Evolutionary conservation across 2,797 vertebrate genomes (phyloP).

Genomic region (Onychomys torridus): DNA sequence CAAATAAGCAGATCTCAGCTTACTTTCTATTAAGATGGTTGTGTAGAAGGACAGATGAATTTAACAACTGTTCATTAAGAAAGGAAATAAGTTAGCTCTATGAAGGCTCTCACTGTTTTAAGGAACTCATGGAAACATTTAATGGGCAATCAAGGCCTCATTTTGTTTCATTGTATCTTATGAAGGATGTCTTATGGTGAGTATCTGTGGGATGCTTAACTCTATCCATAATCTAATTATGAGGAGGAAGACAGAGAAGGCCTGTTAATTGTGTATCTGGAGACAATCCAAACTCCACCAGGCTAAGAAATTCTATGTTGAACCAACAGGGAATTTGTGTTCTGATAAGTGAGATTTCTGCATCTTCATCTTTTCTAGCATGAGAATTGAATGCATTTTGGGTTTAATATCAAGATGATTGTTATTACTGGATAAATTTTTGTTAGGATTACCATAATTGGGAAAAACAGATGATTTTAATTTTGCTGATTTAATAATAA

Average conservation of each 20-base stretch:
- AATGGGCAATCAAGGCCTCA: background rate
- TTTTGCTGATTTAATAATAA: background rate
- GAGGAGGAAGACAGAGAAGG: constrained; percentile 6
- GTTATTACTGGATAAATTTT: background rate
- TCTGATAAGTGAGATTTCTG: constrained; percentile 52
- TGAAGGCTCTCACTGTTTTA: background rate
- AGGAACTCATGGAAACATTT: background rate
- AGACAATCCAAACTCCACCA: constrained; percentile 41
- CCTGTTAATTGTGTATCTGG: constrained; percentile 50
- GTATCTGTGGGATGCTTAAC: background rate
- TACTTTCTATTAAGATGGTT: constrained; percentile 9
- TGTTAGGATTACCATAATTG: constrained; percentile 40
- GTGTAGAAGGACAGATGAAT: background rate
- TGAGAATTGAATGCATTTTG: background rate
- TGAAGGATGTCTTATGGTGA: background rate
- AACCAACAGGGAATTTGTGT: background rate
- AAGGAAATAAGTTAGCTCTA: background rate
- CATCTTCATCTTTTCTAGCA: background rate
- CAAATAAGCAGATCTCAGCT: background rate
- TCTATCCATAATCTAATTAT: constrained; percentile 57
- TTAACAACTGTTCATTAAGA: constrained; percentile 1
- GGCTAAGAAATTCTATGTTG: constrained; percentile 7
- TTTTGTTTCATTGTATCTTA: constrained; percentile 43
- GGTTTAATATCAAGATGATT: constrained; percentile 24
- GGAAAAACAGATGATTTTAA: background rate